Base-by-base conservation (phyloP, 2,113 vertebrate species). In the Hepsetus odoe region DNA sequence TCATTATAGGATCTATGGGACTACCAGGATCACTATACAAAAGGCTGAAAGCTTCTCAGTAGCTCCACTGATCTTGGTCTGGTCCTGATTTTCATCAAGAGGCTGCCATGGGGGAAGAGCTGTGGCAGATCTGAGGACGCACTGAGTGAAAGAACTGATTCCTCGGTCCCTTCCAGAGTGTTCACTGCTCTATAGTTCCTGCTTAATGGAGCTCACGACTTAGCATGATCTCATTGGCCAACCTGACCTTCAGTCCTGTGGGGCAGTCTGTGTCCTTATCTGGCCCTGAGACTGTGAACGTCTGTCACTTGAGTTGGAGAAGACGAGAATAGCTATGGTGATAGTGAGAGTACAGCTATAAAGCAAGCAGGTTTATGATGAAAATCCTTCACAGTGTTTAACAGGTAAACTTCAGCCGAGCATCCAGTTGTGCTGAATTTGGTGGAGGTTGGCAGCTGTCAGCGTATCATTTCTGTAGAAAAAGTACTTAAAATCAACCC, bases 91-190 rank as follows among this genome's bases (percentile, higher is more conserved):
- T 85, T 83, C 86, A 92, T 93, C 91, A 87, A 58, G 84, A 80
- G 80, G 61, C 78, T 76, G 83, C 85, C 84, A 84, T 72, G 61
- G 73, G 35, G 65, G 82, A 79, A 76, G 81, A 76, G 87, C 80
- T 84, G 80, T 82, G 84, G 86, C 73, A 86, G 87, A 84, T 83
- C 85, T 80, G 73, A 89, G 88, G 91, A 90, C 80, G 84, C 74
- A 85, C 78, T 83, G 89, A 92, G 86, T 80, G 84, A 89, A 92
- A 91, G 84, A 85, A 91, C 88, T 89, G 89, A 91, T 89, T 91
- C 84, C 77, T 90, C 81, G 82, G 84, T 93, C 91, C 82, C 83
- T 81, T 79, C 75, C 49, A 76, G 42, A 32, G 28, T 61, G 9
- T 59, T 58, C 30, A 46, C 35, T 64, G 38, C 66, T 82, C 76